Conservation (phyloP, 2,113 vertebrate genomes). For the Mionectes macconnelli region DNA sequence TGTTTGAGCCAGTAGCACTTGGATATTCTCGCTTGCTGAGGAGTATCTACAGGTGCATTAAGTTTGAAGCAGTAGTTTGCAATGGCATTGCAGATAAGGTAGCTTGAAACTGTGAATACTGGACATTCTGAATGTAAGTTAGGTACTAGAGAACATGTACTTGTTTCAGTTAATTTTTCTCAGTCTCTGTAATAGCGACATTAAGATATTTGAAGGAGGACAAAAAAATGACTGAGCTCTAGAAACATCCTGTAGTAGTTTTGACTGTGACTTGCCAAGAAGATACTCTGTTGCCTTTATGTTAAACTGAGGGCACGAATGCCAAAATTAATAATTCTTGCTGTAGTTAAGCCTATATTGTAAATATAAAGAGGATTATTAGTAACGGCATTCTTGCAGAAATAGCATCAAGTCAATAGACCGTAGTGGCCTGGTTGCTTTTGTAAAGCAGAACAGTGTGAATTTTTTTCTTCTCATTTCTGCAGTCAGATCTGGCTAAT, state of each 20-base stretch:
- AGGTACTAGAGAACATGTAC: slow-evolving; percentile 8
- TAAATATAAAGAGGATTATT: slow-evolving; percentile 71
- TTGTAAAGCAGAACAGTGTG: slow-evolving; percentile 75
- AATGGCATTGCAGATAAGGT: background rate
- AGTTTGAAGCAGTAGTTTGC: background rate
- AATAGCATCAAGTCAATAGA: slow-evolving; percentile 74
- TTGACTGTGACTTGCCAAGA: slow-evolving; percentile 71
- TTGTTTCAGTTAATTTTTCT: slow-evolving; percentile 36
- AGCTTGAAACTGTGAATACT: slow-evolving; percentile 58
- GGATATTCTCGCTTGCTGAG: background rate
- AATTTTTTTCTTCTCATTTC: slow-evolving; percentile 49
- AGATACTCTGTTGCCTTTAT: slow-evolving; percentile 72
- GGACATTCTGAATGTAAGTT: slow-evolving; percentile 57
- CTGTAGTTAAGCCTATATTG: slow-evolving; percentile 67
- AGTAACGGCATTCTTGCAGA: slow-evolving; percentile 67
- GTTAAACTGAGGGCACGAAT: slow-evolving; percentile 69
- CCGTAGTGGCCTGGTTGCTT: slow-evolving; percentile 79
- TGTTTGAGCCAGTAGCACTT: background rate
- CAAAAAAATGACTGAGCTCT: slow-evolving; percentile 21
- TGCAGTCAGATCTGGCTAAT: slow-evolving; percentile 70
- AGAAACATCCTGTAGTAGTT: slow-evolving; percentile 61
- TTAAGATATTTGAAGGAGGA: slow-evolving; percentile 26
- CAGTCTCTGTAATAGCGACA: background rate
- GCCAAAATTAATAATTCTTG: slow-evolving; percentile 66
- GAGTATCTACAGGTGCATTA: background rate